Percentiles rank a stretch among this genome's conserved stretches.
These are phyloP conservation scores for Acanthisitta chloris DNA, from an alignment of 2,113 vertebrate genomes.

Conservation along the genomic window DNA sequence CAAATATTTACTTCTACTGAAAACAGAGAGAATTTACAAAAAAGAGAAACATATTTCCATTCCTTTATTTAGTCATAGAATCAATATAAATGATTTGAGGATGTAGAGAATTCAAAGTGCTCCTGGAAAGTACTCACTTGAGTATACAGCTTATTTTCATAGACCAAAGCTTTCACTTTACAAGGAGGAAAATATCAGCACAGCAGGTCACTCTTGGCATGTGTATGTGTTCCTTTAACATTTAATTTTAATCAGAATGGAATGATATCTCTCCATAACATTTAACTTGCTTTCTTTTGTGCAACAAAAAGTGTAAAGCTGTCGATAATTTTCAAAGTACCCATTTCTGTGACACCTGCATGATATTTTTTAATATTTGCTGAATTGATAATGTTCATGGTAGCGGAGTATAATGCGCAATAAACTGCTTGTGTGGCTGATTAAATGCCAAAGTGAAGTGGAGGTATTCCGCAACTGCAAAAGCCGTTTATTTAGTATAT, in stretches of 20 bases:
- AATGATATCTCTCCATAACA: not conserved
- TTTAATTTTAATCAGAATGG: constrained; percentile 31
- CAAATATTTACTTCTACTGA: constrained; percentile 49
- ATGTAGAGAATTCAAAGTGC: constrained; percentile 12
- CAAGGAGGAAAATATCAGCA: constrained; percentile 4
- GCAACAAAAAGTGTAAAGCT: not conserved
- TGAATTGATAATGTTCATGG: constrained; percentile 59
- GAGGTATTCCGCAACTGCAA: constrained; percentile 44
- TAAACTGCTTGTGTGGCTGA: constrained; percentile 66
- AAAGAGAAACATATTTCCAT: constrained; percentile 31
- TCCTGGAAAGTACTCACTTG: not conserved
- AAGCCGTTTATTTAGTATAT: constrained; percentile 56
- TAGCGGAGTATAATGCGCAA: constrained; percentile 20
- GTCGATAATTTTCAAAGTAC: constrained; percentile 31
- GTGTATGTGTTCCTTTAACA: not conserved
- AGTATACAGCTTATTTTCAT: constrained; percentile 30
- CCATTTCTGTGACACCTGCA: constrained; percentile 40
- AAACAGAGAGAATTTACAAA: constrained; percentile 36
- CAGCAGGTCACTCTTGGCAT: not conserved
- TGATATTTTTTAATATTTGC: constrained; percentile 63
- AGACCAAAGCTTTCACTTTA: not conserved
- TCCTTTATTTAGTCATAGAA: constrained; percentile 49
- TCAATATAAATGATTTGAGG: constrained; percentile 47
- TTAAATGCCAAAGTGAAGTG: constrained; percentile 62
- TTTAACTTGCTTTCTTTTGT: constrained; percentile 37